A percentile compares a stretch with the other conserved stretches of the same genome.
These are phyloP conservation scores for Bergia sp. DNA, from an alignment of 92 coral and sea anemone species.

Conservation along the genomic window DNA sequence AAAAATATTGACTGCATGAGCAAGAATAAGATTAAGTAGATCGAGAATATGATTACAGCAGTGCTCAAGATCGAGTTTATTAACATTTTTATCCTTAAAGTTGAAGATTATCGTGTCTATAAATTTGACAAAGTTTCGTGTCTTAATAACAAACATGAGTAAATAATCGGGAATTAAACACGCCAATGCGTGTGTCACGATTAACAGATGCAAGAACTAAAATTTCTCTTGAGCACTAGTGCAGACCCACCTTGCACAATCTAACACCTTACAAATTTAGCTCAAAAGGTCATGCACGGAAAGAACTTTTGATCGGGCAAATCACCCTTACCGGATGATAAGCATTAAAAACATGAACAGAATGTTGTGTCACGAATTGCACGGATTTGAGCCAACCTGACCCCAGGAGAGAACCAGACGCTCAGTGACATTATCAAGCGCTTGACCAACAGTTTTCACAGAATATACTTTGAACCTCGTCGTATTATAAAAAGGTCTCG, in stretches of 20 bases:
- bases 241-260: neutral
- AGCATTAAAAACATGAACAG: slow-evolving; percentile 59
- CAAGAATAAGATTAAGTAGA: slow-evolving; percentile 2
- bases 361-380: slow-evolving; percentile 67
- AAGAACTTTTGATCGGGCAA: slow-evolving; percentile 42
- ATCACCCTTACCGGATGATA: slow-evolving; percentile 44
- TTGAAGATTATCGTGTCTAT: neutral
- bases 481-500: neutral
- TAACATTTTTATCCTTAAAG: slow-evolving; percentile 4
- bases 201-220: slow-evolving; percentile 1
- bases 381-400: slow-evolving; percentile 36
- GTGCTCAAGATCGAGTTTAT: neutral
- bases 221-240: neutral
- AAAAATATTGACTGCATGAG: slow-evolving; percentile 15
- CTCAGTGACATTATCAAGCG: slow-evolving; percentile 41
- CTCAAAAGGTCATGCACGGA: slow-evolving; percentile 30
- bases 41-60: neutral
- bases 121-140: neutral
- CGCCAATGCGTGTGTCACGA: neutral
- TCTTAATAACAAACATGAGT: slow-evolving; percentile 1
- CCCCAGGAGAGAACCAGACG: slow-evolving; percentile 71
- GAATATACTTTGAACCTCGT: neutral
- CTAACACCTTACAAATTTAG: slow-evolving; percentile 3
- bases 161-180: slow-evolving; percentile 3
- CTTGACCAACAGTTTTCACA: slow-evolving; percentile 15